phyloP scores from a whole-genome alignment of 2,113 vertebrate species.

The Galbula dea region DNA sequence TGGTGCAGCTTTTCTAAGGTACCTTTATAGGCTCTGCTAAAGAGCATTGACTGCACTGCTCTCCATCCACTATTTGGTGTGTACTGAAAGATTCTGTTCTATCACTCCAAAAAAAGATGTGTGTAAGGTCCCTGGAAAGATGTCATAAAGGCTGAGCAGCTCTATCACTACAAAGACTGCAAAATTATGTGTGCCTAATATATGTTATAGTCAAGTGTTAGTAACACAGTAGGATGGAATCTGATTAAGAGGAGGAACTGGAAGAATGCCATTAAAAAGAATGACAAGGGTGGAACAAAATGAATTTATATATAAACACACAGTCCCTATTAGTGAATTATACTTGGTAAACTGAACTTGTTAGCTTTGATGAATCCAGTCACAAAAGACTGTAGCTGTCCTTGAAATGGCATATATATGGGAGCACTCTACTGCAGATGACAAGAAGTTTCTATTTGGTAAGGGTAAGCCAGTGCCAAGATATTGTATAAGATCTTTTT shows the following conservation, averaged over 20 bases:
- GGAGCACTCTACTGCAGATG: not conserved
- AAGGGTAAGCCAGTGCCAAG: not conserved
- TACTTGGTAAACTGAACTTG: not conserved
- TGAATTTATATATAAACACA: rapidly evolving
- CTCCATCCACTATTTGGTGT: not conserved
- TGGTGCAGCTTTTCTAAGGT: not conserved
- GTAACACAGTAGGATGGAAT: not conserved
- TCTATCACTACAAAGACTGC: not conserved
- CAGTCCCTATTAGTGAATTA: not conserved
- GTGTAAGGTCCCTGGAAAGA: not conserved
- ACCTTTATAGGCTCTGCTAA: not conserved
- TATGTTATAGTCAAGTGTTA: not conserved
- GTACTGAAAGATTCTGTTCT: not conserved
- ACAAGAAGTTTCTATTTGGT: not conserved
- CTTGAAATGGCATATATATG: not conserved
- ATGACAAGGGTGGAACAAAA: not conserved
- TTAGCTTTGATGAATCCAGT: not conserved
- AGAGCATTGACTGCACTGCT: not conserved
- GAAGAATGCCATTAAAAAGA: not conserved
- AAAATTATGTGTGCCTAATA: not conserved
- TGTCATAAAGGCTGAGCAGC: not conserved
- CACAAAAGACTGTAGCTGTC: not conserved
- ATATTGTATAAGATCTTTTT: not conserved
- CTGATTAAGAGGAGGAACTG: not conserved
- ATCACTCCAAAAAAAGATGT: not conserved